These are phyloP conservation scores for Drosophila busckii DNA, from an alignment of 1,140 invertebrate genomes.

Conservation along the genomic window DNA sequence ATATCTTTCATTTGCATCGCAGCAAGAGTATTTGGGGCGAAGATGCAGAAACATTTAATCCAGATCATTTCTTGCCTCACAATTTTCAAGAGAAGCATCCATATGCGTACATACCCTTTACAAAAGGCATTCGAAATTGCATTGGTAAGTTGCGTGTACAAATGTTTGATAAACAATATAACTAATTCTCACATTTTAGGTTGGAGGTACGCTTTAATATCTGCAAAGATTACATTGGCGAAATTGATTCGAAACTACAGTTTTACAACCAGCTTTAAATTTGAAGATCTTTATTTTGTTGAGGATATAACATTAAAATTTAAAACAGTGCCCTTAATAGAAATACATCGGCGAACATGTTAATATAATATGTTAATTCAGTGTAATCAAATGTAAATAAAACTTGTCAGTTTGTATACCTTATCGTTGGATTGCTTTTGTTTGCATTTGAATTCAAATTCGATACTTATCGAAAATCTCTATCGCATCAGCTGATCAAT, in stretches of 20 bases:
- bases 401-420: slow-evolving; percentile 1
- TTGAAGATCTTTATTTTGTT: slow-evolving; percentile 60
- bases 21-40: slow-evolving; percentile 62
- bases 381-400: background rate
- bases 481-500: no score
- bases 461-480: no score
- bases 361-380: background rate
- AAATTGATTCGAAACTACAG: slow-evolving; percentile 61
- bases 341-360: slow-evolving; percentile 28
- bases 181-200: slow-evolving; percentile 34
- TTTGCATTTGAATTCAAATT: no score
- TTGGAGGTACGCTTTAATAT: slow-evolving; percentile 69
- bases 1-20: slow-evolving; percentile 62
- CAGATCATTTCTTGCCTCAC: slow-evolving; percentile 66
- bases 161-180: background rate
- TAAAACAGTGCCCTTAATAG: slow-evolving; percentile 42
- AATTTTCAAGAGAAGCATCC: slow-evolving; percentile 57
- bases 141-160: slow-evolving; percentile 44
- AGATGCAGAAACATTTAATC: slow-evolving; percentile 65
- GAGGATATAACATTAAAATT: slow-evolving; percentile 71
- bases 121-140: slow-evolving; percentile 68
- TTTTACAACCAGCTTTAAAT: slow-evolving; percentile 59
- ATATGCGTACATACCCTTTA: slow-evolving; percentile 71
- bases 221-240: slow-evolving; percentile 55
- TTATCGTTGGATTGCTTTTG: no score